These are phyloP conservation scores for Plodia interpunctella DNA, from an alignment of 1,140 invertebrate species.

Conservation along the genomic window DNA sequence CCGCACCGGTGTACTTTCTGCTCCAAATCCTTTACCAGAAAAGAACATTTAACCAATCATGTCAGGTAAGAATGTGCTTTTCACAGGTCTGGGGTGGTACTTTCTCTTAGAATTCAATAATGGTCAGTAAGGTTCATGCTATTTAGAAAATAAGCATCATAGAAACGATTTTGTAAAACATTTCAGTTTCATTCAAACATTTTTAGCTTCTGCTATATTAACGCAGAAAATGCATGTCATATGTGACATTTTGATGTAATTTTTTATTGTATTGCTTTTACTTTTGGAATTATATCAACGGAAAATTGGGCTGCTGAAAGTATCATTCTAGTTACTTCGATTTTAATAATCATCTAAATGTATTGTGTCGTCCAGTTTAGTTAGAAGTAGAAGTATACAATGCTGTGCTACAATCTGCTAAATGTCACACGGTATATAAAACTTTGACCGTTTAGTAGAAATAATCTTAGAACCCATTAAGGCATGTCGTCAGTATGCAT, in stretches of 20 bases:
- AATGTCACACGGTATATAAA: constrained; percentile 12
- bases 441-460: constrained; percentile 22
- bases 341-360: neutral
- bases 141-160: too few relatives aligned
- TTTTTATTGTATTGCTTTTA: too few relatives aligned
- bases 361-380: neutral
- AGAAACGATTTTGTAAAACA: too few relatives aligned
- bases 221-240: too few relatives aligned
- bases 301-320: neutral
- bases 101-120: constrained; percentile 2
- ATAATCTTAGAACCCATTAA: constrained; percentile 15
- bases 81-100: constrained; percentile 6
- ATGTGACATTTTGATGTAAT: too few relatives aligned
- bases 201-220: too few relatives aligned
- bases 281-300: too few relatives aligned
- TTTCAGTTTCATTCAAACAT: too few relatives aligned
- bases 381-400: constrained; percentile 26
- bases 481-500: constrained; percentile 21
- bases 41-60: constrained; percentile 77
- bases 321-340: neutral
- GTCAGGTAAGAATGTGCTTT: constrained; percentile 37
- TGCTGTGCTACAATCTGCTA: constrained; percentile 49
- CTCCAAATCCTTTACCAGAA: constrained; percentile 87
- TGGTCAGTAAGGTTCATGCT: neutral
- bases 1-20: constrained; percentile 86